Conservation (phyloP, 2,888 invertebrate species). For the Cheilosia vulpina region DNA sequence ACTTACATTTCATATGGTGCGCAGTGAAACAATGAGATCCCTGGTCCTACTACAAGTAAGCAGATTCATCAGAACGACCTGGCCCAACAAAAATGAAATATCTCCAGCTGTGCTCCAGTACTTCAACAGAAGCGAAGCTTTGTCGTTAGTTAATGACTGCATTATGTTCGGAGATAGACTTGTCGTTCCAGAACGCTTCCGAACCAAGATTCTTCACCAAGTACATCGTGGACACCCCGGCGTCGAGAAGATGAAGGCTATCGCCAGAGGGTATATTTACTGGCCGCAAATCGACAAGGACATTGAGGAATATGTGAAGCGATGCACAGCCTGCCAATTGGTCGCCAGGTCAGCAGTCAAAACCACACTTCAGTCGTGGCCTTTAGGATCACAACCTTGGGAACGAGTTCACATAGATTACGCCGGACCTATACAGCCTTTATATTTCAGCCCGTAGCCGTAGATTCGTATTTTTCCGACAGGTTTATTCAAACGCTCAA, state of each 20-base stretch:
- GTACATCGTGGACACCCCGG: constrained; percentile 75
- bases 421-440: constrained; percentile 73
- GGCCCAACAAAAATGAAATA: constrained; percentile 22
- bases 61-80: constrained; percentile 5
- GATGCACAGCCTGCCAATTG: not conserved
- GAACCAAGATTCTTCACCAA: constrained; percentile 48
- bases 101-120: not conserved
- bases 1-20: no score
- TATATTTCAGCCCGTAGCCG: no score
- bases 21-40: not conserved
- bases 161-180: no score
- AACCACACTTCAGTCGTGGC: constrained; percentile 64
- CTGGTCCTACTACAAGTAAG: not conserved
- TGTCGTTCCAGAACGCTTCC: no score
- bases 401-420: constrained; percentile 61
- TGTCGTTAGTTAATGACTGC: no score
- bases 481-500: no score
- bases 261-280: no score
- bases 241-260: not conserved
- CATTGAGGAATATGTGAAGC: no score
- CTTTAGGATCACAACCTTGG: constrained; percentile 67
- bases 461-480: no score
- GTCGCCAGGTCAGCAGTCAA: constrained; percentile 52
- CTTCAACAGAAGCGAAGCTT: not conserved
- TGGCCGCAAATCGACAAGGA: no score